phyloP scores from a whole-genome alignment of 2,888 invertebrate genomes.

The Leucophora obtusa region DNA sequence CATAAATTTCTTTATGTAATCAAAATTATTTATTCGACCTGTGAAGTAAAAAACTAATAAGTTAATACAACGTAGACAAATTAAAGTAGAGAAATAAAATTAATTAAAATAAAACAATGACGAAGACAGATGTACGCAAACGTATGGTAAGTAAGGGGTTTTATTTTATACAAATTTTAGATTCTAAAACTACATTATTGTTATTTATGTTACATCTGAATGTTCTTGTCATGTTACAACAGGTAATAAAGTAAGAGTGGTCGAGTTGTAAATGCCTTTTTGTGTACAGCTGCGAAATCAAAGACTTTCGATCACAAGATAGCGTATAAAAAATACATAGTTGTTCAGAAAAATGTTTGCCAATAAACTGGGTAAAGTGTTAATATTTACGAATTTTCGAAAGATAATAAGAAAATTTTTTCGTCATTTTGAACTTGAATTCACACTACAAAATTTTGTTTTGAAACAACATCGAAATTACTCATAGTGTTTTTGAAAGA shows the following conservation, averaged over 20 bases:
- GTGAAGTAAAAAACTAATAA: background rate
- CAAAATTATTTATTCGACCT: background rate
- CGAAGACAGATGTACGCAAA: slow-evolving; percentile 73
- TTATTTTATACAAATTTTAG: background rate
- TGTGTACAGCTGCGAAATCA: no score
- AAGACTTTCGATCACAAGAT: no score
- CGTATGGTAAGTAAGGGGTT: slow-evolving; percentile 72
- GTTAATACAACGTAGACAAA: slow-evolving; percentile 4
- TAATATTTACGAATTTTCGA: no score
- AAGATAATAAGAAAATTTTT: no score
- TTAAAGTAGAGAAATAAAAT: slow-evolving; percentile 13
- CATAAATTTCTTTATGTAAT: background rate
- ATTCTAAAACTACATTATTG: background rate
- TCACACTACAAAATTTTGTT: no score
- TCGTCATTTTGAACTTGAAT: no score
- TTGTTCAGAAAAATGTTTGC: no score
- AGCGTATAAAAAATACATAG: no score
- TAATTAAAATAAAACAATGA: slow-evolving; percentile 65
- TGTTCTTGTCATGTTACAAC: background rate
- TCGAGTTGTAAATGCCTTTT: background rate
- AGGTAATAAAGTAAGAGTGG: background rate
- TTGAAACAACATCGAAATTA: no score
- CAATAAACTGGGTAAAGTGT: no score
- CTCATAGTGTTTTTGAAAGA: no score
- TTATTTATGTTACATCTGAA: background rate